A percentile compares a stretch with the other conserved stretches of the same genome.
Conservation (phyloP, 2,888 invertebrate species). For the Siphlonurus alternatus region DNA sequence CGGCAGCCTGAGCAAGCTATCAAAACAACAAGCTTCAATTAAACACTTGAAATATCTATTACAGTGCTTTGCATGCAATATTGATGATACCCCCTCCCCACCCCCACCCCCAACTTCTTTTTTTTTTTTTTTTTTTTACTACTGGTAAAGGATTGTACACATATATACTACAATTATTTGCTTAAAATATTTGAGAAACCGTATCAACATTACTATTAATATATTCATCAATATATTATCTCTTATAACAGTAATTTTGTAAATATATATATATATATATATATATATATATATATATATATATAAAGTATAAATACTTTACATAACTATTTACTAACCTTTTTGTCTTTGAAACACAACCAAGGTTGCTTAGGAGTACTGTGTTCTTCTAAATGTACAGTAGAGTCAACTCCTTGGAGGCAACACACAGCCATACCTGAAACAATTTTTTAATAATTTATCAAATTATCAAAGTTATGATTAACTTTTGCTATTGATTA, state of each 20-base stretch:
- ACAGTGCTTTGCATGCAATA: too few species aligned
- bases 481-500: neutral
- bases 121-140: too few species aligned
- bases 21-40: slow-evolving; percentile 8
- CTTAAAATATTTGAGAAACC: too few species aligned
- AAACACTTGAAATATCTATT: slow-evolving; percentile 8
- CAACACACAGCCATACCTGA: slow-evolving; percentile 13
- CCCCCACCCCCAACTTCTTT: too few species aligned
- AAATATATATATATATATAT: too few species aligned
- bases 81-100: too few species aligned
- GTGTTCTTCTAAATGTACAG: neutral
- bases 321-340: slow-evolving; percentile 22
- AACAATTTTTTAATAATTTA: neutral
- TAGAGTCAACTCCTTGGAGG: slow-evolving; percentile 6
- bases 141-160: too few species aligned
- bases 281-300: too few species aligned
- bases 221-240: too few species aligned
- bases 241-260: too few species aligned
- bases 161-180: too few species aligned
- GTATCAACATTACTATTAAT: too few species aligned
- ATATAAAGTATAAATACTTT: slow-evolving; percentile 12
- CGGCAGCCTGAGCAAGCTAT: slow-evolving; percentile 35
- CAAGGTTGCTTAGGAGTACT: slow-evolving; percentile 6
- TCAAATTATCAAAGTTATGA: neutral
- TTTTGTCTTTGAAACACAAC: slow-evolving; percentile 8